Conservation (phyloP, 2,113 vertebrate genomes). For the Phalacrocorax aristotelis region DNA sequence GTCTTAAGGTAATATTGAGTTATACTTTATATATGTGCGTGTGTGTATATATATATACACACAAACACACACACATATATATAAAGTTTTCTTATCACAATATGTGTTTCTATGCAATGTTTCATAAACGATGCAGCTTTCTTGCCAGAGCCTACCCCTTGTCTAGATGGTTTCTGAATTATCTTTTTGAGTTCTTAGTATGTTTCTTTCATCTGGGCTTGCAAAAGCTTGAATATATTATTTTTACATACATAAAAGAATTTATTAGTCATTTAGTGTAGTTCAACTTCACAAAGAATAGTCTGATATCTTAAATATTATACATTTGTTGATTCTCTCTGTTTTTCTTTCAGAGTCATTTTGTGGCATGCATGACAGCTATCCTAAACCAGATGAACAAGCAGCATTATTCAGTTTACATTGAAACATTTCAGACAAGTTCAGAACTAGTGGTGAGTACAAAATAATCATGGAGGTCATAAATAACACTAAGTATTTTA, state of each 20-base stretch:
- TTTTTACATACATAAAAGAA: neutral
- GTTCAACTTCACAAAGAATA: neutral
- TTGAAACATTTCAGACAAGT: slow-evolving; percentile 88
- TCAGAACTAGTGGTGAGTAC: slow-evolving; percentile 90
- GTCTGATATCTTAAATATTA: neutral
- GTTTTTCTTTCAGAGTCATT: slow-evolving; percentile 84
- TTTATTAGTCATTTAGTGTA: neutral
- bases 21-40: neutral
- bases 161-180: neutral
- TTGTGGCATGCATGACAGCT: slow-evolving; percentile 97
- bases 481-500: neutral
- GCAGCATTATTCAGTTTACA: slow-evolving; percentile 89
- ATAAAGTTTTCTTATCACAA: neutral
- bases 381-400: slow-evolving; percentile 94
- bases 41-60: no score
- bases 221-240: neutral
- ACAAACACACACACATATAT: no score
- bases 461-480: neutral
- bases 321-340: neutral
- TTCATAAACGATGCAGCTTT: neutral
- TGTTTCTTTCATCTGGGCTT: neutral
- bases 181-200: neutral
- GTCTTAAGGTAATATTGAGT: neutral
- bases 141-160: neutral
- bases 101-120: neutral